Evolutionary conservation across 1,140 invertebrate genomes (phyloP), one percentile per base, ranked within the genome.

Genomic region (Drosophila albomicans): DNA sequence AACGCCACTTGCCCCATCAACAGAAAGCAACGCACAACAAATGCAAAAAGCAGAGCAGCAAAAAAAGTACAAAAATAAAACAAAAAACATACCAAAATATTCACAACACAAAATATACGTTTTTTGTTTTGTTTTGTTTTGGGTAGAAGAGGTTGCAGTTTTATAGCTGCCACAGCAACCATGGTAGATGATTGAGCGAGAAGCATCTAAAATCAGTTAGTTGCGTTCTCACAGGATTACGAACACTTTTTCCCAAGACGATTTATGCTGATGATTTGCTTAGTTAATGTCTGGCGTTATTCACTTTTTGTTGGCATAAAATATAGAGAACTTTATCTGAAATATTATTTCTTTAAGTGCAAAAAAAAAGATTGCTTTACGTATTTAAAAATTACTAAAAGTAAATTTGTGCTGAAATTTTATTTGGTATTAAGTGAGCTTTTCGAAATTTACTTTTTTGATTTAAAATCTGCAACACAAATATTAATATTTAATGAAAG

Each of bases 1-100:
- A 57, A 67, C 71, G 56, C 68, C 78, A 58, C 59, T 75, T 71
- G 66, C 61, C 67, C 66, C 48, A 65, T 32, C 52, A 61, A 66
- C 35, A 63, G 45, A 16, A 15, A 48, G 43, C 13, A 75, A 38
- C 35, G 35, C 20, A 57, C 32, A 72, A 64, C 65, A 25, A 74
- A 61, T n/a, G 6, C 41, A n/a, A 43, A 25, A 25, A 25, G 4
- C 20, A 25, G 20, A 25, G 20, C 20, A 25, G 20, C 20, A 25
- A 20, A 25, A 25, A 20, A 25, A 25, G 20, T 25, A 25, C 20
- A 25, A 25, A 25, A 25, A 48, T 30, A 64, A 28, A n/a, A 15
- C 11, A 28, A 7, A 49, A 38, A 30, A 6, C 7, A 43, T 48
- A 25, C 51, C 7, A 67, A 13, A 43, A 38, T 38, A 38, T 43